Evolutionary conservation across 2,113 vertebrate genomes (phyloP).

Genomic region (Noctilio leporinus): DNA sequence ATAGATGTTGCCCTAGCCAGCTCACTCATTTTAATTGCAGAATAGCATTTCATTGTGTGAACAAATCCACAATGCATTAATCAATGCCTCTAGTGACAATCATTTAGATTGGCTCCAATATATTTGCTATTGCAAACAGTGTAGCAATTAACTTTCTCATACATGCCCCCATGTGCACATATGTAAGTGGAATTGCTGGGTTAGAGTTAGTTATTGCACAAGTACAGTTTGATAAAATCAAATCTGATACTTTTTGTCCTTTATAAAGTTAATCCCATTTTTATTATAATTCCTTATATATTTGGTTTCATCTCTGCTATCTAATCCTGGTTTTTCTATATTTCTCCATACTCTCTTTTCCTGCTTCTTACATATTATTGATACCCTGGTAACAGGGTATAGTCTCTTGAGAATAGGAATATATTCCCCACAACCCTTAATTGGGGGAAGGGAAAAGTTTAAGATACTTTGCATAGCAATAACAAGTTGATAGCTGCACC

Average conservation of each 20-base stretch:
- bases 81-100: neutral
- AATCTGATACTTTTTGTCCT: neutral
- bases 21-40: slow-evolving; percentile 31
- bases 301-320: neutral
- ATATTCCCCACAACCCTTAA: too few relatives aligned
- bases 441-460: too few relatives aligned
- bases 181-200: neutral
- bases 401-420: too few relatives aligned
- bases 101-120: neutral
- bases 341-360: neutral
- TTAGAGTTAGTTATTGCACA: neutral
- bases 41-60: neutral
- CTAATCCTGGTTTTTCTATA: neutral
- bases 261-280: neutral
- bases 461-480: too few relatives aligned
- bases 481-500: too few relatives aligned
- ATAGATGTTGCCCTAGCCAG: neutral
- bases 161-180: neutral
- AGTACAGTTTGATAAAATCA: neutral
- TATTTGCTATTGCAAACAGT: neutral
- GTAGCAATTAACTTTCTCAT: slow-evolving; percentile 26
- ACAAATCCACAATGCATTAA: neutral
- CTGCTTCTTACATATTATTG: neutral
- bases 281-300: neutral
- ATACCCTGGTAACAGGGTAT: too few relatives aligned